Conservation (phyloP, 1,140 invertebrate species). For the Apolygus lucorum region DNA sequence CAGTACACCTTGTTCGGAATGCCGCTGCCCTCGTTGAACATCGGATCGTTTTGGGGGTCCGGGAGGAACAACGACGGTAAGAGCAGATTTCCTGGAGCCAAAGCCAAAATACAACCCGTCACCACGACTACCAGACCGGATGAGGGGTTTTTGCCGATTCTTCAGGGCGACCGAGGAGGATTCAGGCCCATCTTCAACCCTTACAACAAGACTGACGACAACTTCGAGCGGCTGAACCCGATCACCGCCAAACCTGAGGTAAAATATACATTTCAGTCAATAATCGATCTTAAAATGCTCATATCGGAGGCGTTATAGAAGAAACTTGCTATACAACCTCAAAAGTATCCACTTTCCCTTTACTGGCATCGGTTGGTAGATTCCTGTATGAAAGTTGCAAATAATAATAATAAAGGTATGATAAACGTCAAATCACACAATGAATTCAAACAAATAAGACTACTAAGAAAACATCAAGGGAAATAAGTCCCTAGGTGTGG, state of each 20-base stretch:
- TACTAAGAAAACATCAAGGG: too few relatives aligned
- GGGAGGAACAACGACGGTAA: conserved; percentile 45
- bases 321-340: neutral
- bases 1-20: conserved; percentile 76
- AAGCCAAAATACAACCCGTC: conserved; percentile 30
- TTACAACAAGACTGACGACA: conserved; percentile 19
- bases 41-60: conserved; percentile 51
- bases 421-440: too few relatives aligned
- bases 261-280: too few relatives aligned
- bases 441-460: too few relatives aligned
- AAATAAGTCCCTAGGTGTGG: too few relatives aligned
- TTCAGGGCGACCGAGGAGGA: conserved; percentile 56
- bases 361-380: too few relatives aligned
- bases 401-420: too few relatives aligned
- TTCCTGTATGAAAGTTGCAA: too few relatives aligned
- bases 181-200: conserved; percentile 59
- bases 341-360: neutral
- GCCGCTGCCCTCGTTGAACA: conserved; percentile 60
- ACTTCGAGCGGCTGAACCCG: neutral
- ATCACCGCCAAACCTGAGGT: conserved; percentile 11
- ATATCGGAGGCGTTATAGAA: too few relatives aligned
- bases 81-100: conserved; percentile 31
- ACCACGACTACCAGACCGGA: conserved; percentile 23
- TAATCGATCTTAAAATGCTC: too few relatives aligned
- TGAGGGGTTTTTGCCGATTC: conserved; percentile 57